Evolutionary conservation across 1,140 invertebrate species (phyloP).

Genomic region (Zophobas atratus): DNA sequence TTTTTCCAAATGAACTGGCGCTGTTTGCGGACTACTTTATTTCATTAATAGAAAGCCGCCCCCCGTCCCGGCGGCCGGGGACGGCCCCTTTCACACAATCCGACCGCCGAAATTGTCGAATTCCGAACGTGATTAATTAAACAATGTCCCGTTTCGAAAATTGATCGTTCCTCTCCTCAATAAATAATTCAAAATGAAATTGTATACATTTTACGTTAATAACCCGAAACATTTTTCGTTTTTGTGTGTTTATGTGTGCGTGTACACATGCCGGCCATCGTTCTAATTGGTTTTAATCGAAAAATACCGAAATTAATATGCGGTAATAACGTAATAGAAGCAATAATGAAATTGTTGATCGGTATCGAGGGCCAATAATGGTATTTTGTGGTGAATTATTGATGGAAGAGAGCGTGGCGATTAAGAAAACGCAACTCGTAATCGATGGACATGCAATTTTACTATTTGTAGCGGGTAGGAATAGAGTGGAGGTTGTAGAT

Average conservation of each 20-base stretch:
- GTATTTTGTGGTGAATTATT: constrained; percentile 49
- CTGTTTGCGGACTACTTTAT: constrained; percentile 39
- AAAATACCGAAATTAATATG: constrained; percentile 44
- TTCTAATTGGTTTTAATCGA: constrained; percentile 37
- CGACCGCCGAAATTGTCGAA: neutral
- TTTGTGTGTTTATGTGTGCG: neutral
- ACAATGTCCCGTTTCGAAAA: constrained; percentile 13
- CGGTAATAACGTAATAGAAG: constrained; percentile 35
- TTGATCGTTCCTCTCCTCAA: constrained; percentile 3
- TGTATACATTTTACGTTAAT: constrained; percentile 2
- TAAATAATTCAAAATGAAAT: constrained; percentile 31
- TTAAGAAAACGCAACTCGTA: constrained; percentile 8
- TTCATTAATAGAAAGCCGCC: constrained; percentile 26
- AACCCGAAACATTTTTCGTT: constrained; percentile 10
- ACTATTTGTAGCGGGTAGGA: neutral
- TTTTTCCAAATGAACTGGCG: constrained; percentile 48
- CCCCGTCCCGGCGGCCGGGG: neutral
- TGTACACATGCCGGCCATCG: neutral
- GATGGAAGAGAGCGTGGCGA: constrained; percentile 5
- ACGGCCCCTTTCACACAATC: neutral
- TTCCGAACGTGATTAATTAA: constrained; percentile 21
- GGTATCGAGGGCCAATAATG: constrained; percentile 50
- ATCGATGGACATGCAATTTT: constrained; percentile 7
- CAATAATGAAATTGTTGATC: constrained; percentile 55
- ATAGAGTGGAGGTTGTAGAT: too few species aligned